Percentiles rank a stretch among this genome's conserved stretches.
phyloP scores from a whole-genome alignment of 2,888 invertebrate species.

The Gymnosoma rotundatum region DNA sequence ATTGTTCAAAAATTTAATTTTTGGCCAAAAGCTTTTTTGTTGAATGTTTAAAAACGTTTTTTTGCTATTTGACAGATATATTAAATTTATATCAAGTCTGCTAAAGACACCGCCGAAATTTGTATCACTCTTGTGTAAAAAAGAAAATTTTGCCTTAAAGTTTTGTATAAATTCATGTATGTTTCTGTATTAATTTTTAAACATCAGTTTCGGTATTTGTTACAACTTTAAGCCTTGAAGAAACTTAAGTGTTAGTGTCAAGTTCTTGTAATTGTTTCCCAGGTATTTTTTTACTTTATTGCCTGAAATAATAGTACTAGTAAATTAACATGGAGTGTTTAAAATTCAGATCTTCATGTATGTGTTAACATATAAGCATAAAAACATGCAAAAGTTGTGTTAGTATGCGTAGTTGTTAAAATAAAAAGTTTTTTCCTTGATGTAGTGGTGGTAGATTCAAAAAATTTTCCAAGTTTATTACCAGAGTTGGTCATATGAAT shows the following conservation, averaged over 20 bases:
- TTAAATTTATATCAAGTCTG: too few relatives aligned
- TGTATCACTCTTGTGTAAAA: too few relatives aligned
- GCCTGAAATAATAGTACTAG: not conserved
- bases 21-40: too few relatives aligned
- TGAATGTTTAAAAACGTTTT: too few relatives aligned
- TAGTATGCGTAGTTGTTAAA: slow-evolving; percentile 14
- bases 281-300: slow-evolving; percentile 38
- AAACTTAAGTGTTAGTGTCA: slow-evolving; percentile 66
- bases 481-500: slow-evolving; percentile 61
- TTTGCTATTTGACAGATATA: too few relatives aligned
- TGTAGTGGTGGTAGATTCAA: slow-evolving; percentile 48
- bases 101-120: too few relatives aligned
- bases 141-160: too few relatives aligned
- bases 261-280: slow-evolving; percentile 66
- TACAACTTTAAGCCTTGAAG: slow-evolving; percentile 48
- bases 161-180: too few relatives aligned
- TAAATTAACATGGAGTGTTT: too few relatives aligned
- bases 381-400: not conserved
- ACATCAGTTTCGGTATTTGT: not conserved
- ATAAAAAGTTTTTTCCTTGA: not conserved
- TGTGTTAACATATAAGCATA: not conserved
- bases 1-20: too few relatives aligned
- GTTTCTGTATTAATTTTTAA: not conserved
- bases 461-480: slow-evolving; percentile 59
- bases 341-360: not conserved